Conservation (phyloP, 2,113 vertebrate species). For the Brachionichthys hirsutus region DNA sequence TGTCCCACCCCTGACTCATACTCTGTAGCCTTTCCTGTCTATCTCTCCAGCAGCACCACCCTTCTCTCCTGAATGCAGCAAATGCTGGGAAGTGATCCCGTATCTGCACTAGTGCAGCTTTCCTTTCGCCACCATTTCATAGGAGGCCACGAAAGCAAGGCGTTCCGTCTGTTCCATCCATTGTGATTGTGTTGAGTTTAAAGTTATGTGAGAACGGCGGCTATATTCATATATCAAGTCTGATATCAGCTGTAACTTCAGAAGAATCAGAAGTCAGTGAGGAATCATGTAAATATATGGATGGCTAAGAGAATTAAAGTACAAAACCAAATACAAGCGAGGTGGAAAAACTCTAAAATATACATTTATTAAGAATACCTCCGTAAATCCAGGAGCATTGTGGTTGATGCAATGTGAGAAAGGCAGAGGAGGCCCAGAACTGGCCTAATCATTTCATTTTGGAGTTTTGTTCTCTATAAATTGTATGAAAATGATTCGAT, state of each 20-base stretch:
- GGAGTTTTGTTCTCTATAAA: neutral
- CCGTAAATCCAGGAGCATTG: too few species aligned
- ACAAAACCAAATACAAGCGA: too few species aligned
- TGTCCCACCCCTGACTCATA: conserved; percentile 64
- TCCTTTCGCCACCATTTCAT: conserved; percentile 26
- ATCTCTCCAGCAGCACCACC: conserved; percentile 53
- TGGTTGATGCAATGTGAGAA: too few species aligned
- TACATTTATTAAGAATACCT: too few species aligned
- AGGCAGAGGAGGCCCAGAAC: too few species aligned
- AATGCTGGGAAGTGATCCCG: conserved; percentile 65
- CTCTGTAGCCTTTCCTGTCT: conserved; percentile 56
- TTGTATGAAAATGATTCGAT: neutral
- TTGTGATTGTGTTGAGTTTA: conserved; percentile 3
- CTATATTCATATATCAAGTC: neutral
- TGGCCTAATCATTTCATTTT: neutral
- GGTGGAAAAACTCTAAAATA: too few species aligned
- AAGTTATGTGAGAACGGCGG: neutral
- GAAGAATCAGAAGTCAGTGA: too few species aligned
- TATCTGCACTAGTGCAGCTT: conserved; percentile 43
- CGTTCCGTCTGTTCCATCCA: neutral
- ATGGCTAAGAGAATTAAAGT: too few species aligned
- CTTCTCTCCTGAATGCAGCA: conserved; percentile 48
- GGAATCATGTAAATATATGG: too few species aligned
- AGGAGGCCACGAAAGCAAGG: conserved; percentile 18
- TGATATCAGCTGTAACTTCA: neutral